These are phyloP conservation scores for Ectropis grisescens DNA, from an alignment of 1,140 invertebrate genomes.

Conservation along the genomic window DNA sequence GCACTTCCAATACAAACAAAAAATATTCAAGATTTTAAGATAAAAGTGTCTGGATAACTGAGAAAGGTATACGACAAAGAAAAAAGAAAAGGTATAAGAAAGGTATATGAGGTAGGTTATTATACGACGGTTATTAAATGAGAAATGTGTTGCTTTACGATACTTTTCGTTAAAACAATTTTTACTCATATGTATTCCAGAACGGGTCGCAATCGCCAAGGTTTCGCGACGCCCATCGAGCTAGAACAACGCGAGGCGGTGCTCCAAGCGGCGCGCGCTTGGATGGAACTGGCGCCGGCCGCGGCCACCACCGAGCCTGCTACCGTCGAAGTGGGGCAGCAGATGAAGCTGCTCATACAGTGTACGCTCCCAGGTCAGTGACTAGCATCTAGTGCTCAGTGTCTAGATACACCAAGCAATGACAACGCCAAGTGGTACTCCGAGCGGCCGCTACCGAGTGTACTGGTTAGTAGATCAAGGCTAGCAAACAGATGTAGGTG, in stretches of 20 bases:
- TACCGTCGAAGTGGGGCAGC: conserved; percentile 79
- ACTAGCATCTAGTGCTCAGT: conserved; percentile 18
- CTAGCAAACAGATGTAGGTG: conserved; percentile 79
- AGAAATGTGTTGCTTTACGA: too few relatives aligned
- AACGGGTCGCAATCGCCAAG: conserved; percentile 57
- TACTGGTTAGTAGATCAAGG: conserved; percentile 73
- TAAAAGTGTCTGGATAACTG: too few relatives aligned
- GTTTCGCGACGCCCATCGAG: conserved; percentile 41
- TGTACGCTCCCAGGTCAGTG: conserved; percentile 78
- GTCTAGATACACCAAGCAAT: conserved; percentile 39
- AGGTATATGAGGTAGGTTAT: too few relatives aligned
- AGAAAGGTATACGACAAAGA: too few relatives aligned
- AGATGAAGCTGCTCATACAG: conserved; percentile 76
- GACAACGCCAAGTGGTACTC: conserved; percentile 51
- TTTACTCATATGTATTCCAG: conserved; percentile 24
- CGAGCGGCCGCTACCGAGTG: conserved; percentile 60
- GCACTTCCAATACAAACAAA: too few relatives aligned
- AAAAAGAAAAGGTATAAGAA: too few relatives aligned
- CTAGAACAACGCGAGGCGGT: conserved; percentile 51
- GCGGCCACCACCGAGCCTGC: conserved; percentile 59
- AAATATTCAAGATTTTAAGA: too few relatives aligned
- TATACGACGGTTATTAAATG: too few relatives aligned
- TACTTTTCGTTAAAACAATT: too few relatives aligned
- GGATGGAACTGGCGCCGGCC: conserved; percentile 78
- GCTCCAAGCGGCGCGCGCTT: conserved; percentile 71